Evolutionary conservation across 2,888 invertebrate genomes (phyloP).

Genomic region (Acrobasis suavella): DNA sequence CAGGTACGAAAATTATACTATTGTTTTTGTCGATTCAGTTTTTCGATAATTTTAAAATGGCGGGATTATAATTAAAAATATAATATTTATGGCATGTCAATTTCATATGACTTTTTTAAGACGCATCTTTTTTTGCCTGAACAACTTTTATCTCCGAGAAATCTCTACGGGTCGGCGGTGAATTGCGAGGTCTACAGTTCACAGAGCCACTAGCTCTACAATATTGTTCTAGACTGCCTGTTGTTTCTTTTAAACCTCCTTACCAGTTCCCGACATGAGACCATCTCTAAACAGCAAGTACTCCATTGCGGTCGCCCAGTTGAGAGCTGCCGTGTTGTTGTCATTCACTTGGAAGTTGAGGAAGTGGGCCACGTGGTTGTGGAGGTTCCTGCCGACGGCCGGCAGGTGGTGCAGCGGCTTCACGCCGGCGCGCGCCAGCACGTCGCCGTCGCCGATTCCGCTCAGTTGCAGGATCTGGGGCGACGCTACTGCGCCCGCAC

Average conservation of each 20-base stretch:
- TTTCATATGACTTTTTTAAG: too few relatives aligned
- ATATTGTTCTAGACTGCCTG: too few relatives aligned
- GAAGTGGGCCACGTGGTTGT: conserved; percentile 92
- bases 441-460: conserved; percentile 91
- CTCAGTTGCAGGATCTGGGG: conserved; percentile 96
- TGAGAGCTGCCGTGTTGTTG: conserved; percentile 91
- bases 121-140: too few relatives aligned
- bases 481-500: conserved; percentile 94
- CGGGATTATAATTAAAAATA: too few relatives aligned
- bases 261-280: conserved; percentile 93
- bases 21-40: too few relatives aligned
- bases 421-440: conserved; percentile 85
- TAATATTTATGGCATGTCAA: too few relatives aligned
- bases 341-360: conserved; percentile 91
- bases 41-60: too few relatives aligned
- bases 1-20: too few relatives aligned
- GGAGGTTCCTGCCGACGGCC: conserved; percentile 92
- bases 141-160: too few relatives aligned
- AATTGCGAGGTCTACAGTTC: too few relatives aligned
- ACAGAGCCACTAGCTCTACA: too few relatives aligned
- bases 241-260: conserved; percentile 13
- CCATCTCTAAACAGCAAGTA: conserved; percentile 94
- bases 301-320: conserved; percentile 96
- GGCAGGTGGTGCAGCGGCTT: conserved; percentile 88
- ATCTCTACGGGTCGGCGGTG: too few relatives aligned